Percentiles rank a stretch among this genome's conserved stretches.
phyloP scores from a whole-genome alignment of 2,888 invertebrate species.

The Arrhopalites spinosus region DNA sequence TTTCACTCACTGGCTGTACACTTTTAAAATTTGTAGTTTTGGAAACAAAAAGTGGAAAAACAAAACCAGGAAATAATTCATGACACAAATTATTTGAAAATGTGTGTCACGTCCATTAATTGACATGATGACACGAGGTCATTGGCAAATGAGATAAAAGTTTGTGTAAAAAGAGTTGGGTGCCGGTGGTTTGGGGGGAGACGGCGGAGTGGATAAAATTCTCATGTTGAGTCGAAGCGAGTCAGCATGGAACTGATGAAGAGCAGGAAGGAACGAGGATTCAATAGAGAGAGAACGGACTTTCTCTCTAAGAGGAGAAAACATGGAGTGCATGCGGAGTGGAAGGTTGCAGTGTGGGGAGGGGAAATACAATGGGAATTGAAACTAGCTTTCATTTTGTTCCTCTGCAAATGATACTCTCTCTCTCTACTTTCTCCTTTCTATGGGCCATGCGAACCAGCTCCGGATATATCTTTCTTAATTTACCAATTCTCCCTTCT shows the following conservation, averaged over 20 bases:
- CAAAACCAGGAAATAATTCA: too few relatives aligned
- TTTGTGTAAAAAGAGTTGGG: too few relatives aligned
- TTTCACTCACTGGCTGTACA: too few relatives aligned
- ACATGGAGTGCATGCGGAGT: not conserved
- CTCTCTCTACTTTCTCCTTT: not conserved
- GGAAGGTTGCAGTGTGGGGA: not conserved
- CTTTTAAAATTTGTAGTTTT: too few relatives aligned
- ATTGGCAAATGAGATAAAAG: too few relatives aligned
- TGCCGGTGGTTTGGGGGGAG: too few relatives aligned
- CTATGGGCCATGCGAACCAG: not conserved
- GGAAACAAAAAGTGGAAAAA: too few relatives aligned
- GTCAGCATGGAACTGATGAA: slow-evolving; percentile 13
- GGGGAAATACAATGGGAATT: slow-evolving; percentile 6
- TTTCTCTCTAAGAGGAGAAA: not conserved
- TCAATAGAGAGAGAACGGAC: not conserved
- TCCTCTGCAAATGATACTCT: not conserved
- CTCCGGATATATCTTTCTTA: not conserved
- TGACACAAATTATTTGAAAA: too few relatives aligned
- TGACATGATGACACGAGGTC: too few relatives aligned
- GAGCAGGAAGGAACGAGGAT: not conserved
- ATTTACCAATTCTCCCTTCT: not conserved
- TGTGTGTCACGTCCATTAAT: too few relatives aligned
- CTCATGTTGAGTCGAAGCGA: not conserved
- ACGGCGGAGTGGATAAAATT: too few relatives aligned
- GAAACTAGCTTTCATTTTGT: not conserved